Conservation (phyloP, 2,113 vertebrate species). For the Hirundichthys speculiger region DNA sequence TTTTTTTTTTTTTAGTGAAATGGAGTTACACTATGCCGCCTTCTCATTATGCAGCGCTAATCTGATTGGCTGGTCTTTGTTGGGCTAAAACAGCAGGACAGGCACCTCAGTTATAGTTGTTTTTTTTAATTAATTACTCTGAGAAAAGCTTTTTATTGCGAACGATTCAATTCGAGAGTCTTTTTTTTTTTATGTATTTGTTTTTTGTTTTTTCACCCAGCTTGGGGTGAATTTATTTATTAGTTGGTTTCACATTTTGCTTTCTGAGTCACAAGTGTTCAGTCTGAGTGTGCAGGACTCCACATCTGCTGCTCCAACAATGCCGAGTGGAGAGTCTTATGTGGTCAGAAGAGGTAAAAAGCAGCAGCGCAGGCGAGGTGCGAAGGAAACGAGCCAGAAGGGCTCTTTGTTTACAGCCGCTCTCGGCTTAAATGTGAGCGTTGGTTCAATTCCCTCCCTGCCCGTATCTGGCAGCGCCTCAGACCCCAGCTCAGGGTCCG, state of each 20-base stretch:
- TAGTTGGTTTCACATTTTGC: background rate
- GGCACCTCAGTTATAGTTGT: constrained; percentile 5
- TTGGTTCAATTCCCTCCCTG: constrained; percentile 50
- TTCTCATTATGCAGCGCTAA: constrained; percentile 20
- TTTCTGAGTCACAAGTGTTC: background rate
- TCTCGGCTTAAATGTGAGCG: constrained; percentile 43
- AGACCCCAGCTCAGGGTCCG: constrained; percentile 9
- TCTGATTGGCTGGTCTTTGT: constrained; percentile 61
- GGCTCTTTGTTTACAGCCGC: constrained; percentile 54
- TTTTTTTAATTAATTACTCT: too few species aligned
- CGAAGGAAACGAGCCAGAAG: constrained; percentile 48
- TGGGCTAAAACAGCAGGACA: constrained; percentile 14
- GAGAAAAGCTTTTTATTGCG: too few species aligned
- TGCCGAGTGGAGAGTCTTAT: constrained; percentile 65
- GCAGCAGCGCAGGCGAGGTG: constrained; percentile 20
- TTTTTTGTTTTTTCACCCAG: background rate
- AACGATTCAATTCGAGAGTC: too few species aligned
- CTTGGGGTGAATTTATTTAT: background rate
- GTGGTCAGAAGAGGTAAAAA: constrained; percentile 50
- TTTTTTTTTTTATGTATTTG: too few species aligned
- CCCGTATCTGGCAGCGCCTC: constrained; percentile 11
- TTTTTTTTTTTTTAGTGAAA: too few species aligned
- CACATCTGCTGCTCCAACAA: constrained; percentile 38
- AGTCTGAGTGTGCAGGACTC: too few species aligned
- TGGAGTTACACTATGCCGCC: background rate